Evolutionary conservation across 2,888 invertebrate genomes (phyloP), one percentile per base, ranked within the genome.

Genomic region (Chesias legatella): DNA sequence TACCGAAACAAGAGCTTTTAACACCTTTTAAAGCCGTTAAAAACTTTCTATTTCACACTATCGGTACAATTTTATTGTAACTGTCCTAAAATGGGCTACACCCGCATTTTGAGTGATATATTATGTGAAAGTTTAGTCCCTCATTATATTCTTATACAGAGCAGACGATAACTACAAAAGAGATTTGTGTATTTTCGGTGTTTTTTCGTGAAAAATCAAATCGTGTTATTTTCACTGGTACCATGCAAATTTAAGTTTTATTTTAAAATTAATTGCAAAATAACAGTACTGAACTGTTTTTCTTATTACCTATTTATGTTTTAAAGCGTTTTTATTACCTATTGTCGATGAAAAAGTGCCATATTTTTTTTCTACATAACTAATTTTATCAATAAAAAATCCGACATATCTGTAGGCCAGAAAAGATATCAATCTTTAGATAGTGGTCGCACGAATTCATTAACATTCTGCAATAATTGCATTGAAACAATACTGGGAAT

Each of bases 401-500:
- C 23, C 26, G 39, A 40, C 33, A 43, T 54, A 42, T 35, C 32
- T 31, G 35, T 41, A 58, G 53, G 58, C 53, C 53, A 53, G 56
- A 56, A 56, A 59, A 57, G 52, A 67, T 56, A 56, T 63, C 46
- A 46, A 43, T 40, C 42, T 36, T 49, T 51, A 70, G 73, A 76
- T 73, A 71, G 58, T 42, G 57, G 59, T 67, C 67, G 65, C 67
- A 60, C 67, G 63, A 65, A 68, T 73, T 75, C 71, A 77, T 77
- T 77, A 77, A 61, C 68, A 62, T 64, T 58, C 57, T 63, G 66
- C 75, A 73, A 79, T 80, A 74, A 79, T 67, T 40, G 60, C 51
- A 53, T 60, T 53, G 41, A 55, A 56, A 83, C 82, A 84, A 84
- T 83, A 61, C 77, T 83, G 83, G 63, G 83, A 83, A 79, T 28